Percentiles rank a stretch among this genome's conserved stretches.
Conservation (phyloP, 2,797 vertebrate species). For the Distichodus sexfasciatus region DNA sequence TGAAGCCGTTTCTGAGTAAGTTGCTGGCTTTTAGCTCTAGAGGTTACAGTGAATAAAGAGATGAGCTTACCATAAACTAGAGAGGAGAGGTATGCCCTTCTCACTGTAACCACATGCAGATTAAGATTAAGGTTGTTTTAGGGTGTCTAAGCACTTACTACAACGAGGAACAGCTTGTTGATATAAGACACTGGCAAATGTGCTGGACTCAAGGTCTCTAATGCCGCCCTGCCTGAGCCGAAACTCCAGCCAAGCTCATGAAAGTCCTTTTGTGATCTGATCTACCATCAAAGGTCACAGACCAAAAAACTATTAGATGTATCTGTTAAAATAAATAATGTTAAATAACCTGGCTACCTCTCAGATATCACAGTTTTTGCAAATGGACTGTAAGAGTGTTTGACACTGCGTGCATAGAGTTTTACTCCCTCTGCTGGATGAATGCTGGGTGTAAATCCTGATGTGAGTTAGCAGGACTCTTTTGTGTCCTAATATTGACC, state of each 20-base stretch:
- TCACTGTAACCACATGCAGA: slow-evolving; percentile 20
- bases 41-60: slow-evolving; percentile 22
- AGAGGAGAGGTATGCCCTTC: background rate
- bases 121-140: slow-evolving; percentile 35
- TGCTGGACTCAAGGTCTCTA: background rate
- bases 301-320: background rate
- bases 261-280: background rate
- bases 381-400: background rate
- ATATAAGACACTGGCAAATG: background rate
- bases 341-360: background rate
- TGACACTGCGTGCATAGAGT: background rate
- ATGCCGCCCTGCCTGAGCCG: background rate
- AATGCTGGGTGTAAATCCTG: background rate
- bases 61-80: background rate
- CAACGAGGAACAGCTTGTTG: background rate
- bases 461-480: too few relatives aligned
- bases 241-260: background rate
- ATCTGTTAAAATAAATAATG: background rate
- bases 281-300: background rate
- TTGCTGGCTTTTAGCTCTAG: background rate
- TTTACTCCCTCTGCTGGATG: slow-evolving; percentile 31
- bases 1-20: background rate
- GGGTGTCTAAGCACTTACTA: slow-evolving; percentile 10
- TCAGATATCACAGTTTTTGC: background rate
- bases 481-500: too few relatives aligned